These are phyloP conservation scores for Caenorhabditis sp. DNA, from an alignment of 2,888 invertebrate genomes.

Conservation along the genomic window DNA sequence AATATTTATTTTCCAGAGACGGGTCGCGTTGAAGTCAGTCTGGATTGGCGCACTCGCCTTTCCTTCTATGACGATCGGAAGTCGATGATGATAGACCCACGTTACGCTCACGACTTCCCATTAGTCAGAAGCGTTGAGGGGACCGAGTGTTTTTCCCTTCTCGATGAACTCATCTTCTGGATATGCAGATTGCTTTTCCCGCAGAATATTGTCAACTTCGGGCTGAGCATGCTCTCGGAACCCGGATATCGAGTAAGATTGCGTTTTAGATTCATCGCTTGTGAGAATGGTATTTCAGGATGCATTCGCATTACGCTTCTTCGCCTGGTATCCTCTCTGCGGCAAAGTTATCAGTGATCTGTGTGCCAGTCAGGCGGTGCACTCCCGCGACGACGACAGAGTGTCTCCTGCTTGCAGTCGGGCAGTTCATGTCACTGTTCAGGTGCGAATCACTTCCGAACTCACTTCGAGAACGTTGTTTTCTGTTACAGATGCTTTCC, in stretches of 20 bases:
- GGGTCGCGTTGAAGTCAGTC: constrained; percentile 22
- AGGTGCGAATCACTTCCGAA: constrained; percentile 37
- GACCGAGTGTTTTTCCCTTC: constrained; percentile 43
- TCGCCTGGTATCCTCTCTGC: constrained; percentile 63
- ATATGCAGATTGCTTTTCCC: constrained; percentile 70
- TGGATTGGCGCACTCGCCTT: constrained; percentile 45
- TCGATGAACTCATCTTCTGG: constrained; percentile 75
- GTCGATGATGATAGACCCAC: constrained; percentile 1
- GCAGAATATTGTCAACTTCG: constrained; percentile 71
- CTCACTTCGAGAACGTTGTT: not conserved
- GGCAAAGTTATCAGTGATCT: constrained; percentile 52
- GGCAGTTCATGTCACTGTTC: constrained; percentile 73
- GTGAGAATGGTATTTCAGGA: too few relatives aligned
- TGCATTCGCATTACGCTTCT: constrained; percentile 62
- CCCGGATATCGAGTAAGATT: constrained; percentile 59
- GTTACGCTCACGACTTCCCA: not conserved
- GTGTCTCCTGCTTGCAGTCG: constrained; percentile 56
- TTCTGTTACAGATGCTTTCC: constrained; percentile 67
- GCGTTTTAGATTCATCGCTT: not conserved
- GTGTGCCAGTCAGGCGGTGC: constrained; percentile 28
- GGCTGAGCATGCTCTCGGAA: constrained; percentile 66
- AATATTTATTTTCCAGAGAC: constrained; percentile 13
- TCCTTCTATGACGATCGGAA: constrained; percentile 23
- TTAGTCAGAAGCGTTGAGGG: not conserved
- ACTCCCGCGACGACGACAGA: constrained; percentile 17